Base-by-base conservation (phyloP, 1,140 invertebrate species). In the Listronotus oregonensis region DNA sequence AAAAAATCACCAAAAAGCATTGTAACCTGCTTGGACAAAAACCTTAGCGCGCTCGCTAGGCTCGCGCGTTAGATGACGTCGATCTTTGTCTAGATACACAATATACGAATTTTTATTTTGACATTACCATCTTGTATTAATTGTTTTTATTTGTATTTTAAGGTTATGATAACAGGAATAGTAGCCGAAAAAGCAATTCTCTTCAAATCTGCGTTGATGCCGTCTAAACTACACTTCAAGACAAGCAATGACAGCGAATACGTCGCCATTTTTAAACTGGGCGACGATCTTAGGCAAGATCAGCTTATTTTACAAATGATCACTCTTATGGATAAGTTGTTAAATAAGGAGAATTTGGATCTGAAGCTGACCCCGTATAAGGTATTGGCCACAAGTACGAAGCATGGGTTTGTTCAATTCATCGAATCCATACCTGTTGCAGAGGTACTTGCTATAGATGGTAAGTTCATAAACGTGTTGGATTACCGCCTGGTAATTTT, bases 241-340 rank as follows among this genome's bases (percentile, higher is more conserved):
- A 96, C 94, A 0, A 86, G 84, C 0, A 85, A 89, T 51, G 89
- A 90, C 34, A 82, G 81, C n/a, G 93, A 97, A 77, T 99, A 98
- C 81, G 90, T 95, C 12, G 93, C 95, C 0, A 99, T 99, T 68
- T 99, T 99, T 80, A 99, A 99, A 83, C 88, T 97, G 75, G 98
- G 98, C 0, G 98, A 99, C 81, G 97, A 99, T 82, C 80, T 99
- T n/a, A 80, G 97, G 21, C 98, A 99, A 51, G 98, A 99, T 83
- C 97, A 99, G 80, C 84, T 99, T 0, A 95, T 99, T 67, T 80
- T 99, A 54, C 92, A 95, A 80, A 99, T 99, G 81, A 98, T 99
- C 62, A 95, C 95, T 0, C 82, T 99, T 5, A 99, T 99, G 96
- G 98, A 99, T 81, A 93, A 96, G 80, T 80, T 99, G 17, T 80